Evolutionary conservation across 2,888 invertebrate genomes (phyloP).

Genomic region (Cordilura impudica): DNA sequence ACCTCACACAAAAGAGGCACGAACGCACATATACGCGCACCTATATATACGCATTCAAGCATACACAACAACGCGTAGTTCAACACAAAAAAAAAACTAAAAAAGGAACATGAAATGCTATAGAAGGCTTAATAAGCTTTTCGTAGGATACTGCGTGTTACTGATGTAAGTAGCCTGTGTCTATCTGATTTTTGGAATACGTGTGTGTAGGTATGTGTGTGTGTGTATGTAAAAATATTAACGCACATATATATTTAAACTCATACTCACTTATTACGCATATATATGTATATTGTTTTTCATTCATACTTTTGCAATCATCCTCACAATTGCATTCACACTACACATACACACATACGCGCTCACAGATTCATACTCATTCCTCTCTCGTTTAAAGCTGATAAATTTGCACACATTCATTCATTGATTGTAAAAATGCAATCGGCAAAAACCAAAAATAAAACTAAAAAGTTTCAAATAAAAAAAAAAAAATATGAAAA

Average conservation of each 20-base stretch:
- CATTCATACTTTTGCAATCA: conserved; percentile 47
- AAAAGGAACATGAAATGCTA: conserved; percentile 45
- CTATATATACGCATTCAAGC: conserved; percentile 15
- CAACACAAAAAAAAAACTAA: conserved; percentile 38
- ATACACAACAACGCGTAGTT: conserved; percentile 13
- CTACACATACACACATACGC: background rate
- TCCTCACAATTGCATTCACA: conserved; percentile 14
- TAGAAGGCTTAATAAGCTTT: conserved; percentile 54
- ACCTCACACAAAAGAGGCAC: conserved; percentile 16
- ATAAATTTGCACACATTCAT: conserved; percentile 44
- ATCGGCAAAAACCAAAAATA: conserved; percentile 39
- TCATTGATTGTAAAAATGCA: conserved; percentile 56
- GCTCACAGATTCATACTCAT: conserved; percentile 30
- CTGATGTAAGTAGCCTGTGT: conserved; percentile 39
- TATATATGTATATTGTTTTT: conserved; percentile 29
- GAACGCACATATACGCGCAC: conserved; percentile 42
- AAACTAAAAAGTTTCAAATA: conserved; percentile 51
- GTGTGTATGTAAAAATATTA: conserved; percentile 18
- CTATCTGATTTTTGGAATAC: background rate
- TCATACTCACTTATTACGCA: background rate
- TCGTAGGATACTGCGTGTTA: conserved; percentile 17
- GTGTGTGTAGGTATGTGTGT: background rate
- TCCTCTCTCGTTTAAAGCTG: conserved; percentile 34
- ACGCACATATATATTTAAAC: conserved; percentile 12
- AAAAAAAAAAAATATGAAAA: conserved; percentile 47